Conservation (phyloP, 2,797 vertebrate species). For the Lithobates sylvaticus region DNA sequence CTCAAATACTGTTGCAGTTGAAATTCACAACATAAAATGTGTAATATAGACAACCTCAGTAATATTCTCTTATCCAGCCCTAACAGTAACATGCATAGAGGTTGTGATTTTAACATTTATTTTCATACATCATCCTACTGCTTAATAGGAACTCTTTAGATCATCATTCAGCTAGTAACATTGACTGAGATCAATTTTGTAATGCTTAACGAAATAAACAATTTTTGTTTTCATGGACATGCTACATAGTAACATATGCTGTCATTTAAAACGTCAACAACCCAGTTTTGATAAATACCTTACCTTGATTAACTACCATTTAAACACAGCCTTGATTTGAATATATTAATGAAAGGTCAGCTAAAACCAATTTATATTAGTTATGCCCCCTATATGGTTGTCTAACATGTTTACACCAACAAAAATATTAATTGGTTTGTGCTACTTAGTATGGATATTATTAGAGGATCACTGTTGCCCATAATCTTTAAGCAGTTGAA, state of each 20-base stretch:
- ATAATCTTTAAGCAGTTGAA: background rate
- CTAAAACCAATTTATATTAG: background rate
- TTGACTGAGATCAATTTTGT: constrained; percentile 20
- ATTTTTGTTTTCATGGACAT: constrained; percentile 25
- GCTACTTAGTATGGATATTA: background rate
- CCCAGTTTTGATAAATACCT: background rate
- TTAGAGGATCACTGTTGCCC: background rate
- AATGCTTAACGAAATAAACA: background rate
- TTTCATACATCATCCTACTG: background rate
- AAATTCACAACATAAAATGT: too few relatives aligned
- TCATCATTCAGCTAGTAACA: constrained; percentile 10
- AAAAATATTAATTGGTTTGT: background rate
- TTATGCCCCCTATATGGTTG: background rate
- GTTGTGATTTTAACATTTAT: too few relatives aligned
- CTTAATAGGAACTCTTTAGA: background rate
- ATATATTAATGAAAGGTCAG: constrained; percentile 10
- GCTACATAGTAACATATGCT: too few relatives aligned
- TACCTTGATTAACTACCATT: background rate
- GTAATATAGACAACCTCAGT: too few relatives aligned
- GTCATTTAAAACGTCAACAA: background rate
- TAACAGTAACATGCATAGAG: too few relatives aligned
- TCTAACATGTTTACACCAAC: background rate
- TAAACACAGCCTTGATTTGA: background rate
- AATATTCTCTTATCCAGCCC: too few relatives aligned
- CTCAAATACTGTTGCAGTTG: too few relatives aligned